A percentile compares a stretch with the other conserved stretches of the same genome.
These are phyloP conservation scores for Plagiodera versicolora DNA, from an alignment of 2,888 invertebrate species.

Conservation along the genomic window DNA sequence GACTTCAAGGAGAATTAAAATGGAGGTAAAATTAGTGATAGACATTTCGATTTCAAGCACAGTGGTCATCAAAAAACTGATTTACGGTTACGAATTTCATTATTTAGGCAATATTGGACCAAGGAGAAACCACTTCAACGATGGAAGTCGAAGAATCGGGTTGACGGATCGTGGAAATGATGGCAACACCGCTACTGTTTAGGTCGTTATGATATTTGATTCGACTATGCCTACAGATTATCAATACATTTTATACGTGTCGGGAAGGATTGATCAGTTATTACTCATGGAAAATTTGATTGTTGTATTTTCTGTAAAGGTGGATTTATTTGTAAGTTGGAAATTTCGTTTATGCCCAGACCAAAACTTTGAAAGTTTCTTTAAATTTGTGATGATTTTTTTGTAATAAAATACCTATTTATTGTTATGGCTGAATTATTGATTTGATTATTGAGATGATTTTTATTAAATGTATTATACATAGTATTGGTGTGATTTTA, in stretches of 20 bases:
- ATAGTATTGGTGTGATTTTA: constrained; percentile 19
- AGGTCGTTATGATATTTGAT: constrained; percentile 7
- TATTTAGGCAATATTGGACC: constrained; percentile 35
- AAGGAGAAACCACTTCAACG: constrained; percentile 30
- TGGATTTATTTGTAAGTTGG: not conserved
- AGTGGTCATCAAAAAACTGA: too few species aligned
- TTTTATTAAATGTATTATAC: constrained; percentile 43
- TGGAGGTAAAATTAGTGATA: too few species aligned
- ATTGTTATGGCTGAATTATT: constrained; percentile 42
- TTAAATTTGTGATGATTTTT: constrained; percentile 36
- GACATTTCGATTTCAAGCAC: too few species aligned
- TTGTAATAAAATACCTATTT: constrained; percentile 35
- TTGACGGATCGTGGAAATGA: constrained; percentile 17
- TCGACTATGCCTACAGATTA: not conserved
- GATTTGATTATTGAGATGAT: constrained; percentile 41
- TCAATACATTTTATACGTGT: constrained; percentile 10
- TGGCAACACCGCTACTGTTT: constrained; percentile 16
- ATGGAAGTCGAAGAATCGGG: constrained; percentile 24
- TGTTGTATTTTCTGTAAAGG: constrained; percentile 13
- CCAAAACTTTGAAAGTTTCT: constrained; percentile 23
- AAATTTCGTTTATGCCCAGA: constrained; percentile 10
- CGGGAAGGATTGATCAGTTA: not conserved
- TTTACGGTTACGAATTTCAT: not conserved
- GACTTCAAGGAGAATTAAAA: too few species aligned
- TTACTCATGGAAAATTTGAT: constrained; percentile 2